A percentile compares a stretch with the other conserved stretches of the same genome.
phyloP scores from a whole-genome alignment of 2,113 vertebrate genomes.

The Pelmatolapia mariae region DNA sequence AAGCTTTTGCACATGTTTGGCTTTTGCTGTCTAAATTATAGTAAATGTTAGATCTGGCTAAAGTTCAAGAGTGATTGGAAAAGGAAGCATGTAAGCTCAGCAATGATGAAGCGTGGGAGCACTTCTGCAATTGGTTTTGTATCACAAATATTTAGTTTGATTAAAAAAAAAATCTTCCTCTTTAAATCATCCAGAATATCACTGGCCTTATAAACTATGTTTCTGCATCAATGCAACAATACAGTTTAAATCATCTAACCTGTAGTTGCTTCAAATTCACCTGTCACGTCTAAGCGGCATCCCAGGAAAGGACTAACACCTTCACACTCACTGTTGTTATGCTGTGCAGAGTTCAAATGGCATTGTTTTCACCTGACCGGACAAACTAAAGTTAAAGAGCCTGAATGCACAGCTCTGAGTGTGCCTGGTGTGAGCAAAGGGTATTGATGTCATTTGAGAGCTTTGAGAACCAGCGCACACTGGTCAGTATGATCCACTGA shows the following conservation, averaged over 20 bases:
- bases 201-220: neutral
- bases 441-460: neutral
- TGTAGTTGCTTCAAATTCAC: neutral
- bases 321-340: neutral
- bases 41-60: neutral
- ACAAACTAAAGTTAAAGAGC: neutral
- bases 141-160: neutral
- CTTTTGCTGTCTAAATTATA: neutral
- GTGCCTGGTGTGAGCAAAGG: neutral
- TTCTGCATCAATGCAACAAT: neutral
- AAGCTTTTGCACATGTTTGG: neutral
- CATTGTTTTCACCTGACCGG: neutral
- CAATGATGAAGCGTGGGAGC: neutral
- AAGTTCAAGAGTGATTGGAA: neutral
- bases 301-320: neutral
- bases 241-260: neutral
- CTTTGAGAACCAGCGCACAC: neutral
- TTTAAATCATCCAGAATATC: neutral
- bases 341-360: neutral
- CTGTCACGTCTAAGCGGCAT: neutral
- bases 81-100: neutral
- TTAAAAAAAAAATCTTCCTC: neutral
- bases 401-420: neutral
- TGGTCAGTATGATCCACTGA: neutral
- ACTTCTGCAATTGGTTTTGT: neutral